Evolutionary conservation across 2,797 vertebrate species (phyloP).

Genomic region (Tokudaia tokunoshimensis): DNA sequence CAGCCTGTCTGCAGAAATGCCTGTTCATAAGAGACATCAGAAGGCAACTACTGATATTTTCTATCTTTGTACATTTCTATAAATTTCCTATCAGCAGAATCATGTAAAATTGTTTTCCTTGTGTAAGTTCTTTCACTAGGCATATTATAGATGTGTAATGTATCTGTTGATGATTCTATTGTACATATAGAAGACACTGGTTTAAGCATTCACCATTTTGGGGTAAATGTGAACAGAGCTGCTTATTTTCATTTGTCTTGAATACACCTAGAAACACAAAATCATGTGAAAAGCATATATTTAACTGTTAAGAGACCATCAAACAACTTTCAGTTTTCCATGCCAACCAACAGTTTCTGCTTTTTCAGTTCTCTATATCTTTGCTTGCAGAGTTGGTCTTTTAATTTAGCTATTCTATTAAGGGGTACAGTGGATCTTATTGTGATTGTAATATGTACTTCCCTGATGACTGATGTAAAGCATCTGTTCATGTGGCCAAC

Average conservation of each 20-base stretch:
- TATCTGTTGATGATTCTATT: background rate
- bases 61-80: background rate
- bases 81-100: constrained; percentile 22
- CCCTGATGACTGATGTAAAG: background rate
- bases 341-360: background rate
- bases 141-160: background rate
- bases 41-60: background rate
- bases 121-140: background rate
- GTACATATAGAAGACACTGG: background rate
- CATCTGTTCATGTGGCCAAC: background rate
- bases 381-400: background rate
- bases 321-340: constrained; percentile 17
- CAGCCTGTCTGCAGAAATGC: background rate
- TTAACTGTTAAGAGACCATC: background rate
- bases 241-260: constrained; percentile 1
- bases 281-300: background rate
- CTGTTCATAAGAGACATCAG: background rate
- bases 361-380: background rate
- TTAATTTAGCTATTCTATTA: constrained; percentile 25
- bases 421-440: background rate
- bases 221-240: background rate
- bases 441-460: constrained; percentile 4
- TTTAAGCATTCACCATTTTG: background rate
- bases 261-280: background rate
- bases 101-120: background rate